These are phyloP conservation scores for Drosophila teissieri DNA, from an alignment of 1,140 invertebrate species.

Conservation along the genomic window DNA sequence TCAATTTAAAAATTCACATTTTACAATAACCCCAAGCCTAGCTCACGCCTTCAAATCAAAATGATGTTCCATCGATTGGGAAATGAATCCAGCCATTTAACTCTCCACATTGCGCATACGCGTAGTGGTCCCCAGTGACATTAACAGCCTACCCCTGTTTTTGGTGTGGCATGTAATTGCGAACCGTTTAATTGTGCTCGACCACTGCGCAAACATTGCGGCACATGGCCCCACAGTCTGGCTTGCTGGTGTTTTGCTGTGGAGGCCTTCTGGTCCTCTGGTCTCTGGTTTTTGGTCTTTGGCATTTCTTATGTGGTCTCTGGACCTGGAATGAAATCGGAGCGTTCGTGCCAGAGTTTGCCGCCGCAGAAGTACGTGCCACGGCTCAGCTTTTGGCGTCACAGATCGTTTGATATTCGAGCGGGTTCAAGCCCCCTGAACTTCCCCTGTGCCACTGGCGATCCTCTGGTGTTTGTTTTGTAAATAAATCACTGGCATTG, in stretches of 20 bases:
- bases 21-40: not conserved
- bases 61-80: slow-evolving; percentile 19
- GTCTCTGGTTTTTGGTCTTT: slow-evolving; percentile 2
- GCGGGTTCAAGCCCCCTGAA: slow-evolving; percentile 13
- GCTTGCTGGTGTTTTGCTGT: not conserved
- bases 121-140: slow-evolving; percentile 17
- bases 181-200: slow-evolving; percentile 56
- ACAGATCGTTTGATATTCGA: slow-evolving; percentile 79
- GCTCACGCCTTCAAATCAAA: not conserved
- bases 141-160: not conserved
- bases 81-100: slow-evolving; percentile 4
- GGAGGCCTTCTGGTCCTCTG: not conserved
- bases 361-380: slow-evolving; percentile 56
- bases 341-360: slow-evolving; percentile 18
- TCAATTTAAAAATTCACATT: not conserved
- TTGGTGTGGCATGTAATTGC: slow-evolving; percentile 55
- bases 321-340: slow-evolving; percentile 41
- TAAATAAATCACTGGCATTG: slow-evolving; percentile 67
- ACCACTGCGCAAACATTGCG: slow-evolving; percentile 47
- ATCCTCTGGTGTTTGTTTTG: slow-evolving; percentile 68
- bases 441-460: slow-evolving; percentile 7
- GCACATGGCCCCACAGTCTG: slow-evolving; percentile 23
- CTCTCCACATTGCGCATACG: slow-evolving; percentile 53
- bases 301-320: slow-evolving; percentile 3
- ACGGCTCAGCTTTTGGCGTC: slow-evolving; percentile 61